Percentiles rank a stretch among this genome's conserved stretches.
phyloP scores from a whole-genome alignment of 2,797 vertebrate genomes.

The Perodicticus potto region DNA sequence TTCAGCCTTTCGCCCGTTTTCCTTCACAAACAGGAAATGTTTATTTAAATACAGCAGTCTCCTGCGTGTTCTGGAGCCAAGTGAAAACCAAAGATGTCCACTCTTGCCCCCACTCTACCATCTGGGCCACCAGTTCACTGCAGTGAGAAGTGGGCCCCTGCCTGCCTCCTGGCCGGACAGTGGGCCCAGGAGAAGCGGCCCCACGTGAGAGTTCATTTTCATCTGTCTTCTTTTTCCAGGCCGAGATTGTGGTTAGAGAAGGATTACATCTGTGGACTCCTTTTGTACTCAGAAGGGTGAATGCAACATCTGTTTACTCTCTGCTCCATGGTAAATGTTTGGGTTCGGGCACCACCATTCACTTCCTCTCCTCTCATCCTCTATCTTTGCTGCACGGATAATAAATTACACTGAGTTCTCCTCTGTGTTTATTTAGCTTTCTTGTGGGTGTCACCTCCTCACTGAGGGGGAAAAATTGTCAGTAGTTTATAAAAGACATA shows the following conservation, averaged over 20 bases:
- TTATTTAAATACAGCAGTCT: conserved; percentile 86
- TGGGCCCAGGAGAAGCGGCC: conserved; percentile 2
- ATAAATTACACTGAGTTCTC: conserved; percentile 75
- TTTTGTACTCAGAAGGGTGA: conserved; percentile 70
- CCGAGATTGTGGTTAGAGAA: conserved; percentile 15
- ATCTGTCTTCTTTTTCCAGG: conserved; percentile 59
- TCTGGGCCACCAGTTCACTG: conserved; percentile 54
- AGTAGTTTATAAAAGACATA: conserved; percentile 76
- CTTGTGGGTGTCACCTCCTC: conserved; percentile 79
- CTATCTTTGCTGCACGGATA: conserved; percentile 44
- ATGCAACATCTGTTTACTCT: conserved; percentile 77
- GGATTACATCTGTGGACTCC: conserved; percentile 75
- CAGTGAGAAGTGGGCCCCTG: conserved; percentile 60
- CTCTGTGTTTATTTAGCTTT: conserved; percentile 80
- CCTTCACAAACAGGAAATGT: conserved; percentile 85
- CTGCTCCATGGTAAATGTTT: conserved; percentile 75
- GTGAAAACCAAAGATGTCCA: conserved; percentile 83
- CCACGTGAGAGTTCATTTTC: conserved; percentile 44
- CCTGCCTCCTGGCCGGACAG: neutral
- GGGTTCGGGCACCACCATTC: conserved; percentile 70
- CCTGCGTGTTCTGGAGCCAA: conserved; percentile 79
- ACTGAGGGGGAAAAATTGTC: neutral
- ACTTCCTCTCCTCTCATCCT: conserved; percentile 55
- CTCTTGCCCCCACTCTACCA: conserved; percentile 55
- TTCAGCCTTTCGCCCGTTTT: conserved; percentile 80